Base-by-base conservation (phyloP, 2,797 vertebrate genomes). In the Chelmon rostratus region DNA sequence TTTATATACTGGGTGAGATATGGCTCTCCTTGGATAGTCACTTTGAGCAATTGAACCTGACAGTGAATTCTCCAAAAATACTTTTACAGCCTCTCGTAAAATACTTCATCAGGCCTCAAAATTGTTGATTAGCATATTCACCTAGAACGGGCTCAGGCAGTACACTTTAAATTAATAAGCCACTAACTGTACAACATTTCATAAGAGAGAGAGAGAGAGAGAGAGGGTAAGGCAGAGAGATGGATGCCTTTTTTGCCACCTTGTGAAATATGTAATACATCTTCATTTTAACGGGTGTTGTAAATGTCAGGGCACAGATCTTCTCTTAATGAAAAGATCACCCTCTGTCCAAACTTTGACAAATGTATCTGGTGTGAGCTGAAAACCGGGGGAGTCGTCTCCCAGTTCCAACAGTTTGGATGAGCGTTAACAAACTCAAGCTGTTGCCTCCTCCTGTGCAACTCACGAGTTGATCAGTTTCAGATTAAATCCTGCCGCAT, bases 261-360 rank as follows among this genome's bases (percentile, higher is more conserved):
- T 91, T 86, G 91, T 91, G 92, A 94, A 94, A 94, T 92, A 88
- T 92, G 92, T 88, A 92, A 94, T 95, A 92, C 87, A 93, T 95
- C 94, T 95, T 95, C 92, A 95, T 95, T 95, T 95, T 93, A 91
- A 89, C 87, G 35, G 91, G 79, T 87, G 88, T 88, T 89, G 88
- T 89, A 94, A 93, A 95, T 94, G 92, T 95, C 94, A 94, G 81
- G 84, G 75, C 85, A 86, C 91, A 92, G 91, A 94, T 93, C 90
- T 93, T 86, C 88, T 89, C 88, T 90, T 93, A 95, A 94, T 94
- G 93, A 93, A 94, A 91, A 91, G 88, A 93, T 92, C 91, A 91
- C 86, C 83, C 77, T 1, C 79, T 79, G 91, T 92, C 92, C 90
- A 93, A 91, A 92, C 85, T 86, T 88, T 93, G 92, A 92, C 88